These are phyloP conservation scores for Oceanodroma tethys DNA, from an alignment of 2,113 vertebrate genomes.

Conservation along the genomic window DNA sequence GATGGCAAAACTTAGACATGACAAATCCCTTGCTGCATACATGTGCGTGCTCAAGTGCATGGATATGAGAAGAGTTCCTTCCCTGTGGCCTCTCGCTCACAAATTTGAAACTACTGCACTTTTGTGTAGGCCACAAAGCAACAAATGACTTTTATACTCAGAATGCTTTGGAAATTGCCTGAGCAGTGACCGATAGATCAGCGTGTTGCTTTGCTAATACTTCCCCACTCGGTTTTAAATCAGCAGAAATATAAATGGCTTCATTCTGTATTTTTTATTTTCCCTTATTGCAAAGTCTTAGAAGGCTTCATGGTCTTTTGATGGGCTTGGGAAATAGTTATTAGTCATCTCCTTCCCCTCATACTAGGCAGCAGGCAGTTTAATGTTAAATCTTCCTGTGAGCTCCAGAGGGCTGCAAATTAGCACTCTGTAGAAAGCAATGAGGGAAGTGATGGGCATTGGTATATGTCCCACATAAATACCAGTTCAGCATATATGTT, in stretches of 20 bases:
- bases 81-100: background rate
- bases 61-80: background rate
- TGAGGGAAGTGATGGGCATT: background rate
- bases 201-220: background rate
- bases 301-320: slow-evolving; percentile 15
- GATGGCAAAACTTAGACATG: background rate
- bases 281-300: background rate
- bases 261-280: slow-evolving; percentile 19
- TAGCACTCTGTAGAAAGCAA: background rate
- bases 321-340: background rate
- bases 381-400: slow-evolving; percentile 4
- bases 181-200: background rate
- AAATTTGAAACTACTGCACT: background rate
- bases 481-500: slow-evolving; percentile 36
- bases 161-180: background rate
- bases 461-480: background rate
- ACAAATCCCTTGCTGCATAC: background rate
- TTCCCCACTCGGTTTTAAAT: background rate
- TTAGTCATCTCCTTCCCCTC: background rate
- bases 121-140: background rate
- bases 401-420: slow-evolving; percentile 15
- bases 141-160: background rate
- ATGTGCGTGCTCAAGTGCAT: rapidly evolving
- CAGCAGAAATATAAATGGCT: slow-evolving; percentile 23
- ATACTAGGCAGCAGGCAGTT: background rate